Base-by-base conservation (phyloP, 2,888 invertebrate species). In the Xanthia icteritia region DNA sequence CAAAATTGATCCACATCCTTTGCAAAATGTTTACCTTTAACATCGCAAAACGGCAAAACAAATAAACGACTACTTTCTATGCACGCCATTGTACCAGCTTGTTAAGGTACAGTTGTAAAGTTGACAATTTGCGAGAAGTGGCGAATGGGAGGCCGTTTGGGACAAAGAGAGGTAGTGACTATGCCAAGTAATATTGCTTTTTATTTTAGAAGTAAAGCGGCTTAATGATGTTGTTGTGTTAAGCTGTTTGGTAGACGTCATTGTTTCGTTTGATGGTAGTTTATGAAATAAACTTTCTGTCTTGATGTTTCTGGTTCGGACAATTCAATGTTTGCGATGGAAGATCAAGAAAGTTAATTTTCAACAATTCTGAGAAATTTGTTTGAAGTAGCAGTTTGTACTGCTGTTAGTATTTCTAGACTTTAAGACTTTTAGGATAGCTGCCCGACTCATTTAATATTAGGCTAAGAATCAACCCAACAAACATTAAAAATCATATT, bases 111-210 rank as follows among this genome's bases (percentile, higher is more conserved):
- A 69, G 84, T 78, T 65, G 81, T 80, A 81, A 81, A 89, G 86
- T 86, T n/a, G 88, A 84, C 89, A 89, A 89, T 88, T 88, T 88
- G 81, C 61, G 74, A 79, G 73, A 78, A 88, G 81, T 75, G 78
- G 75, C 76, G 67, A 87, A 86, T 78, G 73, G 77, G 71, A 67
- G 81, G 66, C 61, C 54, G 68, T 74, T 74, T 67, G 66, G 82
- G 63, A 85, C 74, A 85, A 82, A 81, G 74, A 74, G 51, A 69
- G 58, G 69, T n/a, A 70, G 71, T 79, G 69, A 78, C 82, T 80
- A 74, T 65, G 75, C 67, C 77, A 80, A 81, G 78, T 58, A 60
- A 78, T 78, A 81, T 84, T 79, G 54, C 73, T 77, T 79, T 86
- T 86, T 78, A 76, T 85, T 87, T 82, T 42, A 77, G 36, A 60